A percentile compares a stretch with the other conserved stretches of the same genome.
These are phyloP conservation scores for Bellardia bayeri DNA, from an alignment of 2,888 invertebrate genomes.

Conservation along the genomic window DNA sequence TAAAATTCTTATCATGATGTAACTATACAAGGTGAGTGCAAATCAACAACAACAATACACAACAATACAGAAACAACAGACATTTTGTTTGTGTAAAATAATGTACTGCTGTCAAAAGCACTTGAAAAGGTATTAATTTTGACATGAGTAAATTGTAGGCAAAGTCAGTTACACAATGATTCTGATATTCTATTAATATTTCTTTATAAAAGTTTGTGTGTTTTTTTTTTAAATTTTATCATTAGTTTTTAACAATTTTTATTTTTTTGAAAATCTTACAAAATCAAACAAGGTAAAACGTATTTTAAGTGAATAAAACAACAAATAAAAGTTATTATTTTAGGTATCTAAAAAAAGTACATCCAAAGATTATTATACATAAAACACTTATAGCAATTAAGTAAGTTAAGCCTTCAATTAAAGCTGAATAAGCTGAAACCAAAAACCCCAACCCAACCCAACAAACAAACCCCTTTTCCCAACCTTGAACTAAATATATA, in stretches of 20 bases:
- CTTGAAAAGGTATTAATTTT: no score
- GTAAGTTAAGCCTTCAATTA: conserved; percentile 54
- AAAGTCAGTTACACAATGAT: no score
- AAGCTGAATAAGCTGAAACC: conserved; percentile 26
- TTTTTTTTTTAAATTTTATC: background rate
- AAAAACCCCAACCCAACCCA: background rate
- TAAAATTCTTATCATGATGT: no score
- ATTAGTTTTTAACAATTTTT: background rate
- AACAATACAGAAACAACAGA: no score
- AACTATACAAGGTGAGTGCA: no score
- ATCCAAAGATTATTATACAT: conserved; percentile 56
- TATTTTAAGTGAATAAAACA: conserved; percentile 56
- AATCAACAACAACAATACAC: no score
- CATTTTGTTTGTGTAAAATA: no score
- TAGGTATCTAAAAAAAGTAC: conserved; percentile 47
- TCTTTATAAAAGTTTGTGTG: no score
- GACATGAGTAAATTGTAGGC: no score
- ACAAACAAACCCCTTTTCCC: conserved; percentile 15
- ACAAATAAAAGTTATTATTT: conserved; percentile 20
- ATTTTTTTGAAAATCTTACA: background rate
- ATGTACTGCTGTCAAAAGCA: no score
- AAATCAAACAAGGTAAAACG: conserved; percentile 68
- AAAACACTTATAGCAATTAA: conserved; percentile 49
- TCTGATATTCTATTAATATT: no score
- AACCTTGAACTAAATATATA: background rate